These are phyloP conservation scores for Macrostomum cliftonense DNA, from an alignment of 2,888 invertebrate species.

Conservation along the genomic window DNA sequence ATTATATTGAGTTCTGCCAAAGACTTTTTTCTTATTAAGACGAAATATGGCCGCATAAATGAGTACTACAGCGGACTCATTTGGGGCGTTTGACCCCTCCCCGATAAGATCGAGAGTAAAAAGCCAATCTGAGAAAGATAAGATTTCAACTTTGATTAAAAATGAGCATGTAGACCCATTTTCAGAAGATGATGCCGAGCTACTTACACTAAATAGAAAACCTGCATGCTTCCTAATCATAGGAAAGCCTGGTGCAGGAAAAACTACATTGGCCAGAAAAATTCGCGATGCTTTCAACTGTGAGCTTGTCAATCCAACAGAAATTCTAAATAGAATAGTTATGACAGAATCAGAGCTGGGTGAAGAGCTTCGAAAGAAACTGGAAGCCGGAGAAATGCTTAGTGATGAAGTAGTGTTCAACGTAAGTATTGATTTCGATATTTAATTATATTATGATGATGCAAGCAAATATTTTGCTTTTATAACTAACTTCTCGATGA, in stretches of 20 bases:
- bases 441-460: no score
- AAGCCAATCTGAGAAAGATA: no score
- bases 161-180: no score
- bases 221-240: slow-evolving; percentile 35
- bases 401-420: slow-evolving; percentile 28
- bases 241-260: slow-evolving; percentile 36
- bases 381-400: slow-evolving; percentile 30
- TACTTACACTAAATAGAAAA: slow-evolving; percentile 30
- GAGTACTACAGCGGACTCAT: no score
- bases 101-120: no score
- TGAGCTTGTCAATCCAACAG: slow-evolving; percentile 29
- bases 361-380: slow-evolving; percentile 23
- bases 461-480: no score
- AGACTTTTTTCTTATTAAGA: no score
- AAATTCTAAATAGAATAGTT: slow-evolving; percentile 7
- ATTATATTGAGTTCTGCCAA: no score
- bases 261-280: slow-evolving; percentile 27
- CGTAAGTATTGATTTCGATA: slow-evolving; percentile 15
- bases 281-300: slow-evolving; percentile 34
- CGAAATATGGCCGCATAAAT: no score
- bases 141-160: no score
- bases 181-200: slow-evolving; percentile 22
- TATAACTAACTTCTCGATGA: no score
- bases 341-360: slow-evolving; percentile 34
- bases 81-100: no score